Percentiles rank a stretch among this genome's conserved stretches.
Conservation (phyloP, 2,797 vertebrate species). For the Coranthus polyacanthus region DNA sequence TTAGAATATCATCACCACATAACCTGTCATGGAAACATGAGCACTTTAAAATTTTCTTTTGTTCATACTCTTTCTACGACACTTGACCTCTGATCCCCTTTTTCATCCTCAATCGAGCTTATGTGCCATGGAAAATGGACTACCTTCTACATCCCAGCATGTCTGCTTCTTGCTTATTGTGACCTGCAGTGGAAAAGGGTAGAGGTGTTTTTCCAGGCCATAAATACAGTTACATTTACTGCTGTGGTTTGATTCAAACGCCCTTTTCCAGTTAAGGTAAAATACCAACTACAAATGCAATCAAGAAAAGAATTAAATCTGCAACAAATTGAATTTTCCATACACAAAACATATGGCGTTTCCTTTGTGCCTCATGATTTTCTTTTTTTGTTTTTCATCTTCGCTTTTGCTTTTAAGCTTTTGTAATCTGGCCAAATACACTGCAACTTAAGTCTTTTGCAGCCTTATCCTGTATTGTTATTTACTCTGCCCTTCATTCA, state of each 20-base stretch:
- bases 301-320: conserved; percentile 48
- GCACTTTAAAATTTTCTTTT: conserved; percentile 63
- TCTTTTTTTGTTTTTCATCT: conserved; percentile 25
- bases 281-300: conserved; percentile 28
- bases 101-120: conserved; percentile 61
- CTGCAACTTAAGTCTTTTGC: neutral
- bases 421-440: conserved; percentile 19
- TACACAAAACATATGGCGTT: conserved; percentile 33
- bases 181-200: conserved; percentile 42
- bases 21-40: conserved; percentile 66
- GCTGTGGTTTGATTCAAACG: conserved; percentile 31
- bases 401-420: conserved; percentile 25
- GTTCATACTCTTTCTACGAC: conserved; percentile 63
- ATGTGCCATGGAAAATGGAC: conserved; percentile 74
- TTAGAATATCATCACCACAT: conserved; percentile 51
- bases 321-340: conserved; percentile 43
- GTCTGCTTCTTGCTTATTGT: conserved; percentile 56
- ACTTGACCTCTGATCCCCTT: conserved; percentile 74
- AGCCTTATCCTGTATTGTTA: neutral
- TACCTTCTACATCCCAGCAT: conserved; percentile 64
- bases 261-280: conserved; percentile 26
- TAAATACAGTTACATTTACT: conserved; percentile 22
- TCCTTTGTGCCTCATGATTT: conserved; percentile 20
- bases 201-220: conserved; percentile 26
- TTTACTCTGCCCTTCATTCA: conserved; percentile 19